Base-by-base conservation (phyloP, 2,888 invertebrate genomes). In the Tricholauxania praeusta region DNA sequence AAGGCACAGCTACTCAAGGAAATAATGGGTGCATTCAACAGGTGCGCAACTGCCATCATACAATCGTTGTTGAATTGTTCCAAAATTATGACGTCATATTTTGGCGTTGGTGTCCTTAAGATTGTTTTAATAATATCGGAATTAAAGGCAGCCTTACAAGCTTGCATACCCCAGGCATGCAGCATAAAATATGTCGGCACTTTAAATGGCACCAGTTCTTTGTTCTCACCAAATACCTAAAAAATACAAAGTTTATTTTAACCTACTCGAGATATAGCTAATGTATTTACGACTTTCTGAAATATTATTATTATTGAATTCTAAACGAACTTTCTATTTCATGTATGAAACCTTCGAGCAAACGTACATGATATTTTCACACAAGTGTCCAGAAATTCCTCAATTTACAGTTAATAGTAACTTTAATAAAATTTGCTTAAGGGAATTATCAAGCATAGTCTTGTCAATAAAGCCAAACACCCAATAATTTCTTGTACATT, bases 11-110 rank as follows among this genome's bases (percentile, higher is more conserved):
- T 90, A 12, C 90, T 89, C 5, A 91, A 79, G 0, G 88, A 88
- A 0, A 92, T 88, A 1, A 90, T 89, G 0, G 92, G 92, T 0
- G 90, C 91, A 22, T 89, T 82, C 28, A 92, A 88, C 78, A 91
- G 90, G 80, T 92, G 89, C 0, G 90, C 90, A 28, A 94, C 81
- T 0, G 91, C 91, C 47, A 92, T 82, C 80, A 90, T 90, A 81
- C 94, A 93, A 80, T 94, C 92, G 72, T 90, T 90, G 79, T 91
- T 91, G 81, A 94, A 94, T 66, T 90, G 89, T 84, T 94, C 93
- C 22, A 90, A 87, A 1, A 94, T 83, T 8, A 93, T 87, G 0
- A 93, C 82, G 83, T 94, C 93, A 78, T 90, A 93, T 62, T 89
- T 89, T 1, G 51, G 49, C 19, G 48, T 17, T 12, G 63, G 87